Conservation (phyloP, 2,888 invertebrate genomes). For the Ariolimax columbianus region DNA sequence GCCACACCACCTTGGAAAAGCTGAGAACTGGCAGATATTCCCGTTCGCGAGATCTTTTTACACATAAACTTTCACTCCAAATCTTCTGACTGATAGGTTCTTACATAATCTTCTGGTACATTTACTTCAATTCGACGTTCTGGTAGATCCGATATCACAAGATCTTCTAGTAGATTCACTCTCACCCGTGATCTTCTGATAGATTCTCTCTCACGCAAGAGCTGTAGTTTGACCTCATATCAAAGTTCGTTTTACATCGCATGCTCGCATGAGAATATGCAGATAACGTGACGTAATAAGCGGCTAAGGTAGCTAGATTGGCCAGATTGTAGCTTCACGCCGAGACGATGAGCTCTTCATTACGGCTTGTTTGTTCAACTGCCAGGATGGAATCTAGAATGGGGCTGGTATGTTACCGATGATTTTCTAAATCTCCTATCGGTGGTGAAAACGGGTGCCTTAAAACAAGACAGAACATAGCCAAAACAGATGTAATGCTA, state of each 20-base stretch:
- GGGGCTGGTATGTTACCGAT: neutral
- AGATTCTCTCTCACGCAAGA: neutral
- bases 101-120: neutral
- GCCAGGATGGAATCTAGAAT: neutral
- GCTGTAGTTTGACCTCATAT: no score
- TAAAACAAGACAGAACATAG: neutral
- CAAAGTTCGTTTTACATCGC: neutral
- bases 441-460: neutral
- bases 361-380: constrained; percentile 23
- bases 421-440: neutral
- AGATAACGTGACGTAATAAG: constrained; percentile 6
- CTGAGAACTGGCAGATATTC: no score
- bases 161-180: neutral
- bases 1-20: no score
- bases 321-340: neutral
- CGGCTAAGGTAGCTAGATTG: neutral
- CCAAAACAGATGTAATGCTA: neutral
- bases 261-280: neutral
- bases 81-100: neutral
- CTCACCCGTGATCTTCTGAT: neutral
- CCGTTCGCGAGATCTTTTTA: neutral
- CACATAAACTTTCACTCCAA: neutral
- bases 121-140: neutral
- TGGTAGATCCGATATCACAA: neutral
- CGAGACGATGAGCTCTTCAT: constrained; percentile 24